phyloP scores from a whole-genome alignment of 2,888 invertebrate genomes.

The Tricholauxania praeusta region DNA sequence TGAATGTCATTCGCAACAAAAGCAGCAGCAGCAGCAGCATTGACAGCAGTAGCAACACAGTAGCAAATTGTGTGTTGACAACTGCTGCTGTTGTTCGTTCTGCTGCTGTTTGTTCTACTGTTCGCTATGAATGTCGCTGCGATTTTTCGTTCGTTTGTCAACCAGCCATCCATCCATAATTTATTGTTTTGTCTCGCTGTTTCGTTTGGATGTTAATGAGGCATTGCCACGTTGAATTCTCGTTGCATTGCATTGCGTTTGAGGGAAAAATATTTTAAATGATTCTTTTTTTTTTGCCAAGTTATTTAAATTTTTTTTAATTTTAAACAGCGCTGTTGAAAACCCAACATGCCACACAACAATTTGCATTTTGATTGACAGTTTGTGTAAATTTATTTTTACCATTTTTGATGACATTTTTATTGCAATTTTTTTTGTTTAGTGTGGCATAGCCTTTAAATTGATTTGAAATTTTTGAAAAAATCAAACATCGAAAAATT shows the following conservation, averaged over 20 bases:
- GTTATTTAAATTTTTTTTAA: constrained; percentile 4
- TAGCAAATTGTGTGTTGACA: constrained; percentile 12
- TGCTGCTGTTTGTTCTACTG: too few relatives aligned
- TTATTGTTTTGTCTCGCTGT: constrained; percentile 3
- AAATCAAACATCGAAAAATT: too few relatives aligned
- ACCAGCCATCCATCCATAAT: constrained; percentile 3
- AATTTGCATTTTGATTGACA: constrained; percentile 51
- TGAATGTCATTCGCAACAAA: neutral
- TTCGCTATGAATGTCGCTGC: too few relatives aligned
- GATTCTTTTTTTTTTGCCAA: neutral
- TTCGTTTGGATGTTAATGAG: constrained; percentile 19
- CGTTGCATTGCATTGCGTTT: neutral
- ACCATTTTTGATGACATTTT: neutral
- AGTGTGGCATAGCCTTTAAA: too few relatives aligned
- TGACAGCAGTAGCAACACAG: neutral
- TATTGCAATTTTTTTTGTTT: neutral
- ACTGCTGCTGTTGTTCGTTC: constrained; percentile 10
- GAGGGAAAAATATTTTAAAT: neutral
- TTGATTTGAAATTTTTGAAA: too few relatives aligned
- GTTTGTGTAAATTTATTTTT: constrained; percentile 32
- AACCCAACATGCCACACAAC: too few relatives aligned
- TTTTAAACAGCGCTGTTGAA: neutral
- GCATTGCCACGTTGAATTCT: neutral
- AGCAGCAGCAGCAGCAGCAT: neutral
- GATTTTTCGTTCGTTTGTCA: too few relatives aligned